Conservation (phyloP, 2,888 invertebrate genomes). For the Phalangium opilio region DNA sequence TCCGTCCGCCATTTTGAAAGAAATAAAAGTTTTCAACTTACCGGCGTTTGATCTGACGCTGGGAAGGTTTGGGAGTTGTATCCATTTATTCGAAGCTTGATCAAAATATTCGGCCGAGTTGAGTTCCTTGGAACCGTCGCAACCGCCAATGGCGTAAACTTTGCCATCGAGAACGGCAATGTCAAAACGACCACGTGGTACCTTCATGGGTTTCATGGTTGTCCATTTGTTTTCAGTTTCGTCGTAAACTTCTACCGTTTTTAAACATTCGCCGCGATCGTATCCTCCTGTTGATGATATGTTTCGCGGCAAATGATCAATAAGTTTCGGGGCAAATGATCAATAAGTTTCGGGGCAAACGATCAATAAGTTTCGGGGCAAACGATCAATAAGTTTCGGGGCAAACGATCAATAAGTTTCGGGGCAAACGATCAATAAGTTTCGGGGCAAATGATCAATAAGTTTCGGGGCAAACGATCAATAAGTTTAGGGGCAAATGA, state of each 20-base stretch:
- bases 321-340: too few species aligned
- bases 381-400: too few species aligned
- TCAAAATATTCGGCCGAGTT: slow-evolving; percentile 51
- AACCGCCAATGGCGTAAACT: slow-evolving; percentile 65
- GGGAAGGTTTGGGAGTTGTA: slow-evolving; percentile 39
- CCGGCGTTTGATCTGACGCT: slow-evolving; percentile 51
- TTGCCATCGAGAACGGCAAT: slow-evolving; percentile 49
- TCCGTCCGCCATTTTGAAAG: too few species aligned
- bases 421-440: too few species aligned
- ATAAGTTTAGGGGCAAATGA: too few species aligned
- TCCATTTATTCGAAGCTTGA: slow-evolving; percentile 37
- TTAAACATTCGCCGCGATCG: slow-evolving; percentile 66
- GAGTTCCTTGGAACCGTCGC: slow-evolving; percentile 65
- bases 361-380: too few species aligned
- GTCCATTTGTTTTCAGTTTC: slow-evolving; percentile 53
- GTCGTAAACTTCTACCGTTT: slow-evolving; percentile 56
- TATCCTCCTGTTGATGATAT: slow-evolving; percentile 58
- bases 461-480: too few species aligned
- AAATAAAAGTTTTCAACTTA: slow-evolving; percentile 23
- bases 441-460: too few species aligned
- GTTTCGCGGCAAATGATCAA: too few species aligned
- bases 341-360: too few species aligned
- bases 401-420: too few species aligned
- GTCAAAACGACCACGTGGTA: slow-evolving; percentile 61
- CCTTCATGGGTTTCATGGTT: slow-evolving; percentile 50